Percentiles rank a stretch among this genome's conserved stretches.
Conservation (phyloP, 2,888 invertebrate species). For the Halocaridina rubra region DNA sequence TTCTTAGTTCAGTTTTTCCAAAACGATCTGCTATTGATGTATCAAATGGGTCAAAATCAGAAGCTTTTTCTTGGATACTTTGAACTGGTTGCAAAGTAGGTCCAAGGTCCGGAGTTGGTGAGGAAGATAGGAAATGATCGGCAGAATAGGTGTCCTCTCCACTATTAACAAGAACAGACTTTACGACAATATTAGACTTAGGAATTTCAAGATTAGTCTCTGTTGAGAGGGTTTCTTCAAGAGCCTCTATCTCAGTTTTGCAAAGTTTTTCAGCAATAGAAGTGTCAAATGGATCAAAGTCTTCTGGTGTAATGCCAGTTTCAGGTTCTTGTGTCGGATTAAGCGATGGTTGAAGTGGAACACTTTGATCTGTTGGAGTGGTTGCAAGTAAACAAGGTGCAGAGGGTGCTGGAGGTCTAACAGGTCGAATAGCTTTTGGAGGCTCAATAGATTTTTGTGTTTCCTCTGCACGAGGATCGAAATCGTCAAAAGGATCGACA, state of each 20-base stretch:
- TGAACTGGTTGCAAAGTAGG: slow-evolving; percentile 42
- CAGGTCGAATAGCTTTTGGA: slow-evolving; percentile 35
- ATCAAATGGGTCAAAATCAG: slow-evolving; percentile 63
- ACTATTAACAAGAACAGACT: too few species aligned
- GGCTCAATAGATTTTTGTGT: not conserved
- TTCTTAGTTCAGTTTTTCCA: slow-evolving; percentile 64
- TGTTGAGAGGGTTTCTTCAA: slow-evolving; percentile 80
- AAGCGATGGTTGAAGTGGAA: slow-evolving; percentile 19
- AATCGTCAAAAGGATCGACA: slow-evolving; percentile 5
- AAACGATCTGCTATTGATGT: slow-evolving; percentile 63
- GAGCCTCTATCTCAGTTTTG: slow-evolving; percentile 80
- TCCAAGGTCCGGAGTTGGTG: slow-evolving; percentile 40
- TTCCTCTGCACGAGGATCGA: slow-evolving; percentile 35
- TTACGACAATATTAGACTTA: too few species aligned
- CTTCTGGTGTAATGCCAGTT: slow-evolving; percentile 70
- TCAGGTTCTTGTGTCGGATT: slow-evolving; percentile 64
- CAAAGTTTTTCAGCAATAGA: slow-evolving; percentile 80
- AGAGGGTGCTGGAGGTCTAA: slow-evolving; percentile 28
- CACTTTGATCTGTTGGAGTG: slow-evolving; percentile 49
- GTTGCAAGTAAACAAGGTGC: slow-evolving; percentile 57
- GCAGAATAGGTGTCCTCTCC: not conserved
- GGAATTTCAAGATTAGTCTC: too few species aligned
- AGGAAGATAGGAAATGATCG: slow-evolving; percentile 39
- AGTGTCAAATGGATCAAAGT: slow-evolving; percentile 87
- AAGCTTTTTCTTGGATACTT: slow-evolving; percentile 6